phyloP scores from a whole-genome alignment of 2,888 invertebrate genomes.

The Pammene aurita region DNA sequence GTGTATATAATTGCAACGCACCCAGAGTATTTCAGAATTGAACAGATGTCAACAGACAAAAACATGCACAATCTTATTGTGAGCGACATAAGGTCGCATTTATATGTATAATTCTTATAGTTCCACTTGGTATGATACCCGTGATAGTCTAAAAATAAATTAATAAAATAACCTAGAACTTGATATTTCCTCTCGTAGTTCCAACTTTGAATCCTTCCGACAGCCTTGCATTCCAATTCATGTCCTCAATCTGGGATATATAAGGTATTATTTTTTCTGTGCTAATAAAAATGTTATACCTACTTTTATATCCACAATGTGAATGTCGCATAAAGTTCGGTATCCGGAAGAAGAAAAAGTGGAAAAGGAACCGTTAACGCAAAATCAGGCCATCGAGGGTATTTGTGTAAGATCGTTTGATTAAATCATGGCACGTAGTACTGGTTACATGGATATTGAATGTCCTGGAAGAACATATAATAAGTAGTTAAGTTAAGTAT shows the following conservation, averaged over 20 bases:
- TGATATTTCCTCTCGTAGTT: constrained; percentile 44
- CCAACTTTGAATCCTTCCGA: constrained; percentile 45
- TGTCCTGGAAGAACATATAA: no score
- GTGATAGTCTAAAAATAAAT: constrained; percentile 1
- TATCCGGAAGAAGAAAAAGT: no score
- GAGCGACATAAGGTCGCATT: neutral
- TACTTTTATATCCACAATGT: no score
- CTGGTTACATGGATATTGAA: no score
- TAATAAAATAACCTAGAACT: neutral
- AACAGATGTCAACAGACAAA: neutral
- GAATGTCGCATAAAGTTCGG: no score
- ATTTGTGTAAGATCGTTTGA: no score
- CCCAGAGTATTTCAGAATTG: constrained; percentile 10
- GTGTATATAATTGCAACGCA: neutral
- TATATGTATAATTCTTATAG: neutral
- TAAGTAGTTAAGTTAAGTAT: no score
- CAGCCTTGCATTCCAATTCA: constrained; percentile 40
- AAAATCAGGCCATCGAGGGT: no score
- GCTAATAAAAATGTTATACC: no score
- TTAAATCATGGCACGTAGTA: no score
- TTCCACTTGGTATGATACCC: constrained; percentile 4
- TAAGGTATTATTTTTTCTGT: neutral
- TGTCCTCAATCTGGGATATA: neutral
- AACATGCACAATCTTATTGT: neutral
- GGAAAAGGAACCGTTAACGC: no score